Evolutionary conservation across 2,797 vertebrate genomes (phyloP).

Genomic region (Peromyscus eremicus): DNA sequence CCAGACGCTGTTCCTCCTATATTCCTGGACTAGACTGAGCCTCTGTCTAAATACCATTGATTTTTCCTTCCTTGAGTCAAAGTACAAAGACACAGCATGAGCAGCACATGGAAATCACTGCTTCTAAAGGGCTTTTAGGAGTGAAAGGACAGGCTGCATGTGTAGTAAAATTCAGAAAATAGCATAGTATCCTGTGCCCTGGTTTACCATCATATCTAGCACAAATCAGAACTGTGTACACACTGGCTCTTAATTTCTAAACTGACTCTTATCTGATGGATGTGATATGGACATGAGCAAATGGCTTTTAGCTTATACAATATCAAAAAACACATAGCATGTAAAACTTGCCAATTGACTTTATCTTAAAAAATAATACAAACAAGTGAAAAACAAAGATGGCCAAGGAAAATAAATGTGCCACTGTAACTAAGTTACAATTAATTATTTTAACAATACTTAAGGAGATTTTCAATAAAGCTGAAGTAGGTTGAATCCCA

Average conservation of each 20-base stretch:
- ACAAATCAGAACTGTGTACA: background rate
- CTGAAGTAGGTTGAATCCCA: background rate
- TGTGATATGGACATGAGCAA: background rate
- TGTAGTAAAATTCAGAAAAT: background rate
- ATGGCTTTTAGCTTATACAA: background rate
- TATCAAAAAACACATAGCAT: background rate
- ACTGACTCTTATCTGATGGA: background rate
- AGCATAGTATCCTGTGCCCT: fast-evolving
- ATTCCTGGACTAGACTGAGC: background rate
- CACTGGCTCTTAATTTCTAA: background rate
- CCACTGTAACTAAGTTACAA: background rate
- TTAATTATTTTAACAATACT: background rate
- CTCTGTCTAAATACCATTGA: background rate
- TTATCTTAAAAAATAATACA: background rate
- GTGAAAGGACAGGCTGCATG: background rate
- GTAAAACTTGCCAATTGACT: background rate
- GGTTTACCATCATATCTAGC: background rate
- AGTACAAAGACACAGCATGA: background rate
- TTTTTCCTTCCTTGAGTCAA: background rate
- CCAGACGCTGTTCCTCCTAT: background rate
- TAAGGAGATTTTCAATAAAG: background rate
- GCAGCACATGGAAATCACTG: background rate
- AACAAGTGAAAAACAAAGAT: background rate
- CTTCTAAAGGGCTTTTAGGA: background rate
- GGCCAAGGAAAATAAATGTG: background rate